Evolutionary conservation across 1,140 invertebrate species (phyloP), one percentile per base, ranked within the genome.

Genomic region (Megalopta genalis): DNA sequence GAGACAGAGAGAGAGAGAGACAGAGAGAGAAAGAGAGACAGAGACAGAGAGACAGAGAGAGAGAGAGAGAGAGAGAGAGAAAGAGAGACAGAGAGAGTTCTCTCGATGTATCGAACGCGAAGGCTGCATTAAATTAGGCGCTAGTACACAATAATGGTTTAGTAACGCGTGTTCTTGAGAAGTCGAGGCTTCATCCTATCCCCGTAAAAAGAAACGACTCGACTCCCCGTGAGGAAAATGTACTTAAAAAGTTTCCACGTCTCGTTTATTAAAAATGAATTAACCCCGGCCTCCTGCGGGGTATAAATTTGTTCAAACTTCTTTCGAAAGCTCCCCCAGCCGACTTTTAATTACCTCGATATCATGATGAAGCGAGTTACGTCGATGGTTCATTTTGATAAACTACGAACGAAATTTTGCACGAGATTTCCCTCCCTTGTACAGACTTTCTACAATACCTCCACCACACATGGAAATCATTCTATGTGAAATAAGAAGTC

Each of bases 261-360:
- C 80, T 87, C 88, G 85, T 88, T 91, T 90, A 85, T 87, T 88
- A 88, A 90, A 90, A 90, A 90, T 90, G 87, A 90, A 90, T 90
- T 90, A 90, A 81, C 86, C 84, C 73, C 77, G 77, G 77, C 76
- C 80, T 67, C 73, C 63, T 57, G 74, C 79, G 74, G 71, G 42
- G 82, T 78, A 88, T 81, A 76, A 86, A 87, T 87, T 89, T 89
- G 83, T 89, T 90, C 90, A 84, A 87, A 86, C 83, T 83, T 74
- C 65, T 69, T 75, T 67, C 39, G 57, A 68, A 75, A 73, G 66
- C 74, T 69, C 67, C 76, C 46, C 65, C 25, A 18, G 67, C 67
- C 66, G 66, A 85, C 82, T 89, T 89, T 89, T 87, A 87, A 87
- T 87, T 88, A 88, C 75, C 27, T 82, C 66, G 59, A 63, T 77